Evolutionary conservation across 2,113 vertebrate species (phyloP).

Genomic region (Channa argus): DNA sequence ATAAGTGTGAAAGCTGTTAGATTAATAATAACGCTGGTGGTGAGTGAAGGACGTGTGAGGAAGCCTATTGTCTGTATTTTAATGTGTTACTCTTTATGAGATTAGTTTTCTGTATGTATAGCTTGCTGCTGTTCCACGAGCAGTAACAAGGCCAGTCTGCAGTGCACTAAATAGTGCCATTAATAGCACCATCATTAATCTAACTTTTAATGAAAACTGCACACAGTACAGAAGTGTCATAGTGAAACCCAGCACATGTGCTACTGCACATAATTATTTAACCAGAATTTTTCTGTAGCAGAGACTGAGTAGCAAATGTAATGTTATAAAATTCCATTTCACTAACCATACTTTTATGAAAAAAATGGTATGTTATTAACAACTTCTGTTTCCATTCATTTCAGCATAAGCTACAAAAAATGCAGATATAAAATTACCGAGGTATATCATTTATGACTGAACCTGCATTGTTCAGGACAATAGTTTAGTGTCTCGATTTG

Average conservation of each 20-base stretch:
- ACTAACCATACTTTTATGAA: background rate
- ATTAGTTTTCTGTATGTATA: background rate
- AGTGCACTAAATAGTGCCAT: conserved; percentile 34
- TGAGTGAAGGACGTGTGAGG: background rate
- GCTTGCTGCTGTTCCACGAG: conserved; percentile 12
- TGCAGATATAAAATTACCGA: background rate
- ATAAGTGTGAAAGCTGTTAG: conserved; percentile 13
- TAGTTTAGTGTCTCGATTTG: conserved; percentile 24
- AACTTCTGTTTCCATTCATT: background rate
- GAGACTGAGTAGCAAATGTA: background rate
- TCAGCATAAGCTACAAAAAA: background rate
- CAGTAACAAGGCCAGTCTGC: conserved; percentile 7
- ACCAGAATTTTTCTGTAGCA: conserved; percentile 1
- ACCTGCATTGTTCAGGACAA: conserved; percentile 19
- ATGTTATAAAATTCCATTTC: background rate
- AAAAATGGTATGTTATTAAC: background rate
- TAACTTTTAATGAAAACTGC: conserved; percentile 39
- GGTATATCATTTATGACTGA: background rate
- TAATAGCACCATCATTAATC: conserved; percentile 43
- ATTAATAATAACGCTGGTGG: conserved; percentile 4
- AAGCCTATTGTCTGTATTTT: conserved; percentile 20
- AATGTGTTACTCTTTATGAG: background rate
- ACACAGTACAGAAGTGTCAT: conserved; percentile 22
- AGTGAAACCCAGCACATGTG: conserved; percentile 11
- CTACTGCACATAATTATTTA: conserved; percentile 9